These are phyloP conservation scores for Onychomys leucogaster DNA, from an alignment of 2,797 vertebrate genomes.

Conservation along the genomic window DNA sequence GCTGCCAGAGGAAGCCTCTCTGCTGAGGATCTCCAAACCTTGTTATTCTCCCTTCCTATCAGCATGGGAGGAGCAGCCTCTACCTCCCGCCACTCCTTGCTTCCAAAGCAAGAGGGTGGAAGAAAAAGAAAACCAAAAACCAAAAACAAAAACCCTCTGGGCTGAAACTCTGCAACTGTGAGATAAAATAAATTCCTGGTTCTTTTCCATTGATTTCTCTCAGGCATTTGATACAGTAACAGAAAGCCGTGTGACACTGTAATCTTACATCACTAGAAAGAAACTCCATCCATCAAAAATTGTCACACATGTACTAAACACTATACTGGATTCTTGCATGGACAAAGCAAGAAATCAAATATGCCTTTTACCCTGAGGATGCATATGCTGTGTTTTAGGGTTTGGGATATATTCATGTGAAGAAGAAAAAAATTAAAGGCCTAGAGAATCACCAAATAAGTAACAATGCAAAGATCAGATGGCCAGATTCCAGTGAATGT, in stretches of 20 bases:
- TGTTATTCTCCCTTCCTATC: background rate
- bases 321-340: background rate
- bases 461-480: background rate
- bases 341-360: background rate
- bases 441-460: background rate
- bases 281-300: background rate
- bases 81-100: background rate
- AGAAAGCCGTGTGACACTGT: background rate
- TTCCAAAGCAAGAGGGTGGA: background rate
- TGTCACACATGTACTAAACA: background rate
- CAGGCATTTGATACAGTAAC: background rate
- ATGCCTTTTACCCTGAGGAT: background rate
- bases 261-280: background rate
- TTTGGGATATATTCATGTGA: background rate
- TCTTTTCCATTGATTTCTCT: background rate
- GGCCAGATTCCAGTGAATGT: background rate
- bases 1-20: background rate
- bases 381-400: background rate
- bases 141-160: background rate
- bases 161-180: background rate
- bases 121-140: too few relatives aligned
- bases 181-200: background rate
- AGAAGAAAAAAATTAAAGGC: too few relatives aligned
- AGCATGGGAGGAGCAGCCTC: too few relatives aligned
- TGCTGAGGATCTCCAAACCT: too few relatives aligned